phyloP scores from a whole-genome alignment of 2,113 vertebrate species.

The Microtus montanus region DNA sequence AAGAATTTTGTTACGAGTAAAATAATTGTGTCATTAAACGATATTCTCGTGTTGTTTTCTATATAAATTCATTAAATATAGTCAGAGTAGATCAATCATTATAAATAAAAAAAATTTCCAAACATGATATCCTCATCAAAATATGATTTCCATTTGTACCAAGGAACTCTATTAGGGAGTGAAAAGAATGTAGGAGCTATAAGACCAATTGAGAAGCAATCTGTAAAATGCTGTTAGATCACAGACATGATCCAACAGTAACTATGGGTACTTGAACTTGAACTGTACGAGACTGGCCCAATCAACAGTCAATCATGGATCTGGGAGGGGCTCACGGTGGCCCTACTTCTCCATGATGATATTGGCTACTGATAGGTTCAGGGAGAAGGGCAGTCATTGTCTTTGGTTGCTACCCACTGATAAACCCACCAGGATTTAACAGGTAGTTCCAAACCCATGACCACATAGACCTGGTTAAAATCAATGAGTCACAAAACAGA shows the following conservation, averaged over 20 bases:
- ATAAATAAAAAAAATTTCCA: conserved; percentile 34
- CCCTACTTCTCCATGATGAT: not conserved
- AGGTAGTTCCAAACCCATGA: not conserved
- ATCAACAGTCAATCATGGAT: not conserved
- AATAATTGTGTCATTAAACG: not conserved
- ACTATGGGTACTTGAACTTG: not conserved
- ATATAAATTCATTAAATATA: not conserved
- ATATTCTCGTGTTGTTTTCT: not conserved
- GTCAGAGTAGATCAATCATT: not conserved
- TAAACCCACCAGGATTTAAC: too few species aligned
- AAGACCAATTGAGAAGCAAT: not conserved
- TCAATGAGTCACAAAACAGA: not conserved
- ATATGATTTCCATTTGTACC: not conserved
- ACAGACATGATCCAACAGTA: not conserved
- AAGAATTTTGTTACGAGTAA: not conserved
- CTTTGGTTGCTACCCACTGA: not conserved
- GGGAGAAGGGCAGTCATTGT: not conserved
- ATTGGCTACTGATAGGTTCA: not conserved
- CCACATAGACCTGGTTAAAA: not conserved
- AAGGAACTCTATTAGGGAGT: not conserved
- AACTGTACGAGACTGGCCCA: not conserved
- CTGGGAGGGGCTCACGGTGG: not conserved
- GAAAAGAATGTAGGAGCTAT: not conserved
- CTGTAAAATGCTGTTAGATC: not conserved
- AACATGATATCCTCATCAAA: not conserved